phyloP scores from a whole-genome alignment of 2,888 invertebrate species.

The Clanis bilineata region DNA sequence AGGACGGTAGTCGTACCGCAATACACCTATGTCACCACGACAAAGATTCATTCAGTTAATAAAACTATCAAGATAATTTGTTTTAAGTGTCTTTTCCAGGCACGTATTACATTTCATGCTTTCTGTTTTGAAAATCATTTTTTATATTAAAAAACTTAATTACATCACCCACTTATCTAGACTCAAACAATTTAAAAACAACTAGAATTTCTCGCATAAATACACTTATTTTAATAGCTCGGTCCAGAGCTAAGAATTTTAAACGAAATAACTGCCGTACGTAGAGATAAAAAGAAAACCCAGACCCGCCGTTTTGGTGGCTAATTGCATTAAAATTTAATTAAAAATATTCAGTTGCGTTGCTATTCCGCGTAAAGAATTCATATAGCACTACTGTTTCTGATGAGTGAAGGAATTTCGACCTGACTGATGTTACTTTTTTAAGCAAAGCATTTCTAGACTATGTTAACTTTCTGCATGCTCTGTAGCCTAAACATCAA shows the following conservation, averaged over 20 bases:
- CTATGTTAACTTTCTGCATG: too few species aligned
- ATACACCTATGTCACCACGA: too few species aligned
- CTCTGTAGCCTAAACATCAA: too few species aligned
- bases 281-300: conserved; percentile 18
- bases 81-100: too few species aligned
- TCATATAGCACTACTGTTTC: neutral
- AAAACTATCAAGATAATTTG: too few species aligned
- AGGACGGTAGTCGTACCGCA: too few species aligned
- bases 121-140: neutral
- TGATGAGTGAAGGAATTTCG: neutral
- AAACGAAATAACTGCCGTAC: conserved; percentile 7
- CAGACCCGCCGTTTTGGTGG: conserved; percentile 20
- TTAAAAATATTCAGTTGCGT: conserved; percentile 26
- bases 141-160: neutral
- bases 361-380: conserved; percentile 1
- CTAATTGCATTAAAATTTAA: conserved; percentile 41
- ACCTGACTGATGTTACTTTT: neutral
- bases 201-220: conserved; percentile 5
- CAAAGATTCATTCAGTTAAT: too few species aligned
- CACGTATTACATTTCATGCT: too few species aligned
- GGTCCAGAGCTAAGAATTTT: conserved; percentile 12
- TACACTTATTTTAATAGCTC: neutral
- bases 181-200: neutral
- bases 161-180: neutral
- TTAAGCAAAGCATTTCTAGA: too few species aligned